Conservation (phyloP, 2,113 vertebrate genomes). For the Nannobrachium achirus region DNA sequence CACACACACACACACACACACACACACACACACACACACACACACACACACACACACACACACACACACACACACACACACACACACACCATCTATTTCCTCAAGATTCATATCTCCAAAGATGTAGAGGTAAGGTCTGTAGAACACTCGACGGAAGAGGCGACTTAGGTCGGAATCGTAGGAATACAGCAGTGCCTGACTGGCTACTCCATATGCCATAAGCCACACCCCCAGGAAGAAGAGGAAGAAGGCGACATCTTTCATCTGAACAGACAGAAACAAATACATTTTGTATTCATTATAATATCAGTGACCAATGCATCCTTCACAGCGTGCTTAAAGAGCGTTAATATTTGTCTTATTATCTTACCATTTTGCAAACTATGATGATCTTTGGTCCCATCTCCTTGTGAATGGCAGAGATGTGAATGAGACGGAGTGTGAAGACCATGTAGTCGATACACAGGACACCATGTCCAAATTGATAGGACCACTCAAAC, state of each 20-base stretch:
- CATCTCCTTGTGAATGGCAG: conserved; percentile 88
- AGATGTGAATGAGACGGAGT: too few relatives aligned
- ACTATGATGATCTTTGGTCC: conserved; percentile 93
- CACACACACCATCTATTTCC: conserved; percentile 88
- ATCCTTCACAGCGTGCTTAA: too few relatives aligned
- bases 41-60: neutral
- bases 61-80: conserved; percentile 12
- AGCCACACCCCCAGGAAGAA: conserved; percentile 91
- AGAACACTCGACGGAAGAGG: conserved; percentile 87
- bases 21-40: neutral
- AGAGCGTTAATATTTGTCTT: too few relatives aligned
- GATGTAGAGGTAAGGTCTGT: conserved; percentile 90
- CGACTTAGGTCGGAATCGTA: conserved; percentile 74
- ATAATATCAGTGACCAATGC: too few relatives aligned
- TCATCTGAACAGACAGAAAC: conserved; percentile 80
- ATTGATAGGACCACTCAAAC: conserved; percentile 68
- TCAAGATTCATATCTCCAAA: conserved; percentile 90
- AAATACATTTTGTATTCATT: too few relatives aligned
- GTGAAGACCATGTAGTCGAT: conserved; percentile 91
- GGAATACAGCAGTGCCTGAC: too few relatives aligned
- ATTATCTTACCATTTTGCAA: conserved; percentile 88
- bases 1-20: too few relatives aligned
- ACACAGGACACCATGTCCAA: conserved; percentile 82
- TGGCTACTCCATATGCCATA: too few relatives aligned
- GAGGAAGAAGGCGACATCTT: conserved; percentile 92